Conservation (phyloP, 2,113 vertebrate genomes). For the Hystrix brachyura region DNA sequence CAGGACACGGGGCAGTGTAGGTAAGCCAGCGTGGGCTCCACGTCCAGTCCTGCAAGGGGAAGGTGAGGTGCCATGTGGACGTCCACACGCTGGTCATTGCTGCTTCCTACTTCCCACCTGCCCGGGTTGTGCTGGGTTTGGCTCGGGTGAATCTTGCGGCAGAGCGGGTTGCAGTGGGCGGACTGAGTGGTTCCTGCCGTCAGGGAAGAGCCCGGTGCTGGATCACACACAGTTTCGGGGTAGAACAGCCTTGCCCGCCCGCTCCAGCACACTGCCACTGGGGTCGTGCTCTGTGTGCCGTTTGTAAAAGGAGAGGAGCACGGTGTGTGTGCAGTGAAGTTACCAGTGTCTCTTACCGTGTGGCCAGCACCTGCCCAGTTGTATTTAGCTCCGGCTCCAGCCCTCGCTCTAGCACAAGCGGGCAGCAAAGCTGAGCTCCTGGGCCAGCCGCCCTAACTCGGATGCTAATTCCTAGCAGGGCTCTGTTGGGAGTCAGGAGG, state of each 20-base stretch:
- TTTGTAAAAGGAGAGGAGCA: neutral
- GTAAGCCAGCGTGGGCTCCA: slow-evolving; percentile 85
- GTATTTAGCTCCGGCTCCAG: neutral
- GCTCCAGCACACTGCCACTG: neutral
- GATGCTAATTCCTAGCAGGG: neutral
- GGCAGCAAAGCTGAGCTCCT: neutral
- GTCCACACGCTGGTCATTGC: rapidly evolving
- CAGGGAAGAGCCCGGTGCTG: neutral
- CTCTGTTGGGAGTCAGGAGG: neutral
- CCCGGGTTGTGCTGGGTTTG: too few relatives aligned
- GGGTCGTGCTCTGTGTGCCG: rapidly evolving
- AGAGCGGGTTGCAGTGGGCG: rapidly evolving
- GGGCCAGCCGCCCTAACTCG: neutral
- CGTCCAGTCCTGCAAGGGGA: neutral
- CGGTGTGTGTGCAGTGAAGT: neutral
- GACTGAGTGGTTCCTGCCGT: neutral
- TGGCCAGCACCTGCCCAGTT: neutral
- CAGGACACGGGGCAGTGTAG: slow-evolving; percentile 92
- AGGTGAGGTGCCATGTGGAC: neutral
- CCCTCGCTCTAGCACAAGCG: neutral
- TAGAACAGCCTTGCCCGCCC: too few relatives aligned
- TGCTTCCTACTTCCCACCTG: neutral
- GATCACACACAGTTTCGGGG: too few relatives aligned
- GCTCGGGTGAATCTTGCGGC: neutral
- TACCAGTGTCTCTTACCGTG: too few relatives aligned